Conservation (phyloP, 1,140 invertebrate species). For the Micrasema longulum region DNA sequence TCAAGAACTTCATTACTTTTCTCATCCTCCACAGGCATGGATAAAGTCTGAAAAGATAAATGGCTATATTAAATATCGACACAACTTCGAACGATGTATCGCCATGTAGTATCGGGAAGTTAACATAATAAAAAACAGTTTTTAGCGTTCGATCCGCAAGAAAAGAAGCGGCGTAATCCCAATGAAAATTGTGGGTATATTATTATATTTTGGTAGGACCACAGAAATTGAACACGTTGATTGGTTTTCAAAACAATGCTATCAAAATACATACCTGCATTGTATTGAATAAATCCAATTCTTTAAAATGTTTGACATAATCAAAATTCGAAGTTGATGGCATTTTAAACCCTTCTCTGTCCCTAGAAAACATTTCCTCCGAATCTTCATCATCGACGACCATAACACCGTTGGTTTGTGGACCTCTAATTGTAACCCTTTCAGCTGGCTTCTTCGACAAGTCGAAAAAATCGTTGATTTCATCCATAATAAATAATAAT, state of each 20-base stretch:
- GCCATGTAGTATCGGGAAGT: too few species aligned
- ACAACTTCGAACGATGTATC: too few species aligned
- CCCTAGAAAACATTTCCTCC: constrained; percentile 14
- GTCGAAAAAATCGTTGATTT: constrained; percentile 34
- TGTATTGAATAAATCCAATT: constrained; percentile 8
- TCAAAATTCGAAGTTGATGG: background rate
- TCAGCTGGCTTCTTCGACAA: constrained; percentile 1
- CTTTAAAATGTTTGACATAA: constrained; percentile 21
- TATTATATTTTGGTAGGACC: too few species aligned
- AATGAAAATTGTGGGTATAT: too few species aligned
- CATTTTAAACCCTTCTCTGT: background rate
- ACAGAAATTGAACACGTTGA: too few species aligned
- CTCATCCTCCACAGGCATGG: constrained; percentile 4
- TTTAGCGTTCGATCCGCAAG: too few species aligned
- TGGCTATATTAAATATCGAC: too few species aligned
- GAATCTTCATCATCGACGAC: background rate
- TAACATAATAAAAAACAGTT: too few species aligned
- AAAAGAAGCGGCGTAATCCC: too few species aligned
- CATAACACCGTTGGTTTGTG: background rate
- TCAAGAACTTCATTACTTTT: constrained; percentile 21
- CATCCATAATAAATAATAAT: constrained; percentile 31
- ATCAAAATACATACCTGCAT: too few species aligned
- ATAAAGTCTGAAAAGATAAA: too few species aligned
- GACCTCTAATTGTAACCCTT: background rate
- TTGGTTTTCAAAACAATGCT: too few species aligned